Conservation (phyloP, 37 sponge, comb jelly and placozoan species). For the Geodia barretti region DNA sequence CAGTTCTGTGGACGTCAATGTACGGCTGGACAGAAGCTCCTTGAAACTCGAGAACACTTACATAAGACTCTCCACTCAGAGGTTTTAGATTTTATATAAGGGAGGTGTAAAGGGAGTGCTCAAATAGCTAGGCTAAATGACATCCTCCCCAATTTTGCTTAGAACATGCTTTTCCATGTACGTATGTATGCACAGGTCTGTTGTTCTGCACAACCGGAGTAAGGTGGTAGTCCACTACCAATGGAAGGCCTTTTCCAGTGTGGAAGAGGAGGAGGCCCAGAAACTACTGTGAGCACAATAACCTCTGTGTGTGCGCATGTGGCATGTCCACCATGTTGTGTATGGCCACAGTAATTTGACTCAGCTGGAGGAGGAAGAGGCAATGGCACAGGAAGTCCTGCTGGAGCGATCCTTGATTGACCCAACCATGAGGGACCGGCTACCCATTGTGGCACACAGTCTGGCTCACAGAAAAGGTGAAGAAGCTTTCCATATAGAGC, state of each 20-base stretch:
- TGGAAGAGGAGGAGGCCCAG: constrained; percentile 72
- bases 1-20: constrained; percentile 82
- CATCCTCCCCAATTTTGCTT: too few species aligned
- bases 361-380: constrained; percentile 79
- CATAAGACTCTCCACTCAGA: constrained; percentile 86
- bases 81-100: too few species aligned
- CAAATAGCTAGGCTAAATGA: too few species aligned
- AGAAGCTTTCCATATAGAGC: neutral
- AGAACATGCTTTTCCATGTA: too few species aligned
- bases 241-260: constrained; percentile 89
- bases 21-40: constrained; percentile 87
- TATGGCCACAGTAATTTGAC: constrained; percentile 19
- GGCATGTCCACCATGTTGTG: neutral
- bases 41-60: constrained; percentile 87
- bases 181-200: constrained; percentile 31
- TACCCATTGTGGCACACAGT: constrained; percentile 82
- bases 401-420: constrained; percentile 82
- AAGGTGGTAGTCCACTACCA: constrained; percentile 88
- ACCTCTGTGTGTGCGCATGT: neutral
- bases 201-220: constrained; percentile 87
- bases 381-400: constrained; percentile 78
- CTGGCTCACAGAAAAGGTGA: neutral
- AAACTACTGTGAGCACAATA: constrained; percentile 66
- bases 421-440: constrained; percentile 83
- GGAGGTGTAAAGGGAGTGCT: too few species aligned